Evolutionary conservation across 1,140 invertebrate genomes (phyloP), one percentile per base, ranked within the genome.

Genomic region (Hylyphantes graminicola): DNA sequence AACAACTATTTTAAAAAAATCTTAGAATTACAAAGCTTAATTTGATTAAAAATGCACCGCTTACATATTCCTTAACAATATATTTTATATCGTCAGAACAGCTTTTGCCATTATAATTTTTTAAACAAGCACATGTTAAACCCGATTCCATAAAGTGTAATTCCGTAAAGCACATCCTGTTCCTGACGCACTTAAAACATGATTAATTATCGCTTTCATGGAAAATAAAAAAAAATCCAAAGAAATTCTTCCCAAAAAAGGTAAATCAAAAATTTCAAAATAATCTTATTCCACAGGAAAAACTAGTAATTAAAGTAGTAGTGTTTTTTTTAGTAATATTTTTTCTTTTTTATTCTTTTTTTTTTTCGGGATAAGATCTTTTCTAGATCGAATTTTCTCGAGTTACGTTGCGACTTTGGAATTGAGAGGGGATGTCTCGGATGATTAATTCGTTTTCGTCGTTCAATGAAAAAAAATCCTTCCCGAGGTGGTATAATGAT

Each of bases 121-220:
- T 35, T 35, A 35, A 35, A 35, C 35, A 35, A 35, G 35, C 5
- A 35, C 5, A 35, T 35, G 35, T 35, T 35, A 63, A 67, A 67
- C 51, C 50, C 35, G 51, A 78, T 78, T 64, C 9, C 61, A 78
- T 78, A 65, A 67, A 48, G 76, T 17, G 64, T 67, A 67, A 78
- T 78, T 64, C 63, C 63, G 35, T 7, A 64, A 74, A 76, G 35
- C n/a, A 63, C 57, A 13, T 35, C 48, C 17, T 21, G 63, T 19
- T 53, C 50, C 51, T 50, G 55, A 67, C 17, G 76, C 21, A 67
- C 50, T 78, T 78, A 67, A 67, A 78, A 78, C 76, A 63, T 78
- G 76, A 78, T 67, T 78, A 78, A 78, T 78, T 78, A 78, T 78
- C 76, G 19, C 76, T 54, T 78, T 78, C 63, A 78, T 78, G 65